Evolutionary conservation across 2,888 invertebrate genomes (phyloP).

Genomic region (Xanthia togata): DNA sequence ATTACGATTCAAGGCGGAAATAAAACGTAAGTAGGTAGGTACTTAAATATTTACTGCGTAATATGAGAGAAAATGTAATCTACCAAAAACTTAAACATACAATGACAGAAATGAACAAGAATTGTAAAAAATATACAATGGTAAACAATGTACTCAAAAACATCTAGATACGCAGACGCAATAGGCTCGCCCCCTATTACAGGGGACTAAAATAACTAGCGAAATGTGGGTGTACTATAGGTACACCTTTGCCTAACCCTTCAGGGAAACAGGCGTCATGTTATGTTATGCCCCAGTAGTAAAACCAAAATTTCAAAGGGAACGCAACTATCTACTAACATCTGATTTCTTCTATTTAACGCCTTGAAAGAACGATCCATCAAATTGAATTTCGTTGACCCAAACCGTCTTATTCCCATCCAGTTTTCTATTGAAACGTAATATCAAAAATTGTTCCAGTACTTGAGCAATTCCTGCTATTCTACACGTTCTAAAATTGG

Average conservation of each 20-base stretch:
- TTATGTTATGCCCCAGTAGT: neutral
- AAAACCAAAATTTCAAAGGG: neutral
- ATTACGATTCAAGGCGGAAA: neutral
- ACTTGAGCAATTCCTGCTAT: conserved; percentile 48
- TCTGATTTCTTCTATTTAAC: conserved; percentile 30
- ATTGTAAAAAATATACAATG: neutral
- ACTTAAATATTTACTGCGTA: neutral
- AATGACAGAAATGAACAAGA: neutral
- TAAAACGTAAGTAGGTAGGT: neutral
- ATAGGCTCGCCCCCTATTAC: neutral
- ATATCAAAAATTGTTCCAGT: conserved; percentile 63
- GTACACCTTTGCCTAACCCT: neutral
- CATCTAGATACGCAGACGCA: too few species aligned
- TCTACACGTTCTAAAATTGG: conserved; percentile 54
- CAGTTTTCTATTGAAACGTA: conserved; percentile 67
- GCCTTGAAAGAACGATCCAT: conserved; percentile 33
- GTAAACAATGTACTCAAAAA: neutral
- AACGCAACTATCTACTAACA: neutral
- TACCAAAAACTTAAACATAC: neutral
- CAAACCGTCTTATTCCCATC: conserved; percentile 40
- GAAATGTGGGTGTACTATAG: neutral
- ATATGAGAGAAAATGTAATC: neutral
- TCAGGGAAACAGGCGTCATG: neutral
- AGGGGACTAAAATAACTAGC: neutral
- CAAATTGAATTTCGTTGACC: conserved; percentile 45